phyloP scores from a whole-genome alignment of 2,888 invertebrate species.

The Crossocerus cetratus region DNA sequence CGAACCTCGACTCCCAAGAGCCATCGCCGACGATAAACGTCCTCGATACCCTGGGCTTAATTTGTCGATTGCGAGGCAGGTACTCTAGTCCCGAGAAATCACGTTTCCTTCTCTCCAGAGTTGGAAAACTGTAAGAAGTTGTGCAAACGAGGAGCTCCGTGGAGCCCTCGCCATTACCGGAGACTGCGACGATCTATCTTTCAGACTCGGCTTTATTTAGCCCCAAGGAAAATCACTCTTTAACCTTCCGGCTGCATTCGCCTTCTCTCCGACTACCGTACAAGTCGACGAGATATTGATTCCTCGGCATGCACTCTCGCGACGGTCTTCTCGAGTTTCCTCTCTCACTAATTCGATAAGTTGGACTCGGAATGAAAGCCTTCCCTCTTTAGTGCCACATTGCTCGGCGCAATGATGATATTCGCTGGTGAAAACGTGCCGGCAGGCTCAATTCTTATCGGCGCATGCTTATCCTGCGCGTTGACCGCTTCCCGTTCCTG shows the following conservation, averaged over 20 bases:
- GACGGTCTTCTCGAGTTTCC: too few species aligned
- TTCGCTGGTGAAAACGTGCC: too few species aligned
- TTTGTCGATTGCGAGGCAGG: constrained; percentile 31
- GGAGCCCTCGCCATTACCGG: neutral
- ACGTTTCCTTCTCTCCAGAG: neutral
- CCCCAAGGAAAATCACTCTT: constrained; percentile 8
- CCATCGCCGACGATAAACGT: constrained; percentile 32
- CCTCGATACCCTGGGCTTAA: constrained; percentile 36
- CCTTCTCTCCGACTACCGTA: neutral
- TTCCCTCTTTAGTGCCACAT: too few species aligned
- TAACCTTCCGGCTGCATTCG: constrained; percentile 7
- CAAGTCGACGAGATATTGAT: constrained; percentile 1
- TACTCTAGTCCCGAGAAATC: neutral
- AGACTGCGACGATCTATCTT: neutral
- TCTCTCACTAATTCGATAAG: too few species aligned
- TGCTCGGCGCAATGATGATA: too few species aligned
- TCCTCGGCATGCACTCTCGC: neutral
- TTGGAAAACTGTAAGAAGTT: neutral
- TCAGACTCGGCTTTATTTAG: constrained; percentile 8
- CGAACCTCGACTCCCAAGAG: constrained; percentile 32
- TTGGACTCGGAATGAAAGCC: too few species aligned
- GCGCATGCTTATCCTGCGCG: constrained; percentile 49
- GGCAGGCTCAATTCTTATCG: too few species aligned
- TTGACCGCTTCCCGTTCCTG: constrained; percentile 49
- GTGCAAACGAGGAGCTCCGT: too few species aligned